A percentile compares a stretch with the other conserved stretches of the same genome.
These are phyloP conservation scores for Thunnus albacares DNA, from an alignment of 2,797 vertebrate genomes.

Conservation along the genomic window DNA sequence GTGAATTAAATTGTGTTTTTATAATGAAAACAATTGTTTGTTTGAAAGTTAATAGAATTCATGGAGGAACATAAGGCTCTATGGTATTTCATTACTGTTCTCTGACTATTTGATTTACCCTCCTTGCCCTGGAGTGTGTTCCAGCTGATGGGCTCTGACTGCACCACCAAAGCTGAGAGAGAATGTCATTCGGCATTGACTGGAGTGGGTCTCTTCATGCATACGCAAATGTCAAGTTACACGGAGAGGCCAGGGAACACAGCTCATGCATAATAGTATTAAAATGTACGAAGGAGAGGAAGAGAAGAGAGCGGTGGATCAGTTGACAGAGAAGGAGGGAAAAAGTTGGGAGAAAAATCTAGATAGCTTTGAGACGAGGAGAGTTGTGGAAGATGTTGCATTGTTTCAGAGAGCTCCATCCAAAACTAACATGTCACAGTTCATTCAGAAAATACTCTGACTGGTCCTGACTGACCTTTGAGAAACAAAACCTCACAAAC, in stretches of 20 bases:
- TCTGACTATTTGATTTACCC: conserved; percentile 64
- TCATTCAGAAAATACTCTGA: conserved; percentile 52
- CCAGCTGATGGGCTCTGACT: conserved; percentile 62
- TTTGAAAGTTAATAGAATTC: conserved; percentile 76
- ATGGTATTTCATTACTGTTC: conserved; percentile 72
- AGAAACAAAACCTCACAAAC: conserved; percentile 70
- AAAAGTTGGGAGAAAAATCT: conserved; percentile 9
- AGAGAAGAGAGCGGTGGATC: conserved; percentile 7
- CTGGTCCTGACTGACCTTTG: conserved; percentile 54
- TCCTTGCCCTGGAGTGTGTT: conserved; percentile 59
- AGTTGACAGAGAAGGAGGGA: conserved; percentile 2
- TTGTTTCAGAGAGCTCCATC: conserved; percentile 3
- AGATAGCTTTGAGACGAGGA: conserved; percentile 8
- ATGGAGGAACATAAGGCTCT: conserved; percentile 57
- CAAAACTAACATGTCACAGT: conserved; percentile 55
- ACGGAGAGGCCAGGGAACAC: conserved; percentile 27
- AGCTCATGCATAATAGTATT: conserved; percentile 58
- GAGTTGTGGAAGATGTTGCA: neutral
- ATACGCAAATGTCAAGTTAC: conserved; percentile 75
- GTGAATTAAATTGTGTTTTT: conserved; percentile 72
- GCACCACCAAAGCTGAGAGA: conserved; percentile 34
- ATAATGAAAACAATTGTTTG: conserved; percentile 81
- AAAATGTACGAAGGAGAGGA: conserved; percentile 32
- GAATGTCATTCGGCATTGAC: conserved; percentile 66
- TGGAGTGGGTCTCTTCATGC: conserved; percentile 57